Evolutionary conservation across 1,140 invertebrate species (phyloP), one percentile per base, ranked within the genome.

Genomic region (Telenomus remus): DNA sequence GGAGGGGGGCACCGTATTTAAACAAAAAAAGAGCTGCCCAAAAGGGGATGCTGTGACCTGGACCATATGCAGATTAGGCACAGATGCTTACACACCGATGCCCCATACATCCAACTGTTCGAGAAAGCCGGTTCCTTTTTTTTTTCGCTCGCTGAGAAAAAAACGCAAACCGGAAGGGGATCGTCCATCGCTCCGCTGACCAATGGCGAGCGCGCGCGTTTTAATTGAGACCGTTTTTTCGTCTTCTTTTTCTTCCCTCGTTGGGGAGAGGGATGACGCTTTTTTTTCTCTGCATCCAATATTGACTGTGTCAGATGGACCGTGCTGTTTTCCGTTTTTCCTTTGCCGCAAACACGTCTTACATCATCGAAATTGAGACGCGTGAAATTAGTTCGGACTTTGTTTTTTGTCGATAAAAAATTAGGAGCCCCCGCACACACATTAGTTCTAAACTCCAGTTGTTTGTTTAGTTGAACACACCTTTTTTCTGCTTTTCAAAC

Each of bases 1-100:
- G 46, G 51, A 74, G 63, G 66, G 68, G 79, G 70, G 71, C 53
- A 48, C 49, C 55, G 47, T 48, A 48, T 75, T 82, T 80, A 80
- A 82, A 81, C 78, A 79, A 81, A 71, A 69, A 79, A 82, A 83
- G 80, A 79, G 75, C 51, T 64, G 55, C 56, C 53, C 69, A 72
- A 69, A 56, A 78, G 80, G 82, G 81, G 80, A 81, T 81, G 82
- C 75, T 75, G 74, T 75, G 77, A 82, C 79, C 69, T 82, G 84
- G 83, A 85, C 83, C 85, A 81, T 87, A 87, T 87, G 86, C 83
- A 87, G 82, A 87, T 86, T 80, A 83, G 83, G 80, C 78, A 80
- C 80, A 86, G 83, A 86, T 85, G 85, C 82, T 81, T 82, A 78
- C 65, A 73, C 71, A 64, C 69, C 54, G 68, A 55, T 69, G 59